Base-by-base conservation (phyloP, 2,888 invertebrate genomes). In the Anthophora plumipes region DNA sequence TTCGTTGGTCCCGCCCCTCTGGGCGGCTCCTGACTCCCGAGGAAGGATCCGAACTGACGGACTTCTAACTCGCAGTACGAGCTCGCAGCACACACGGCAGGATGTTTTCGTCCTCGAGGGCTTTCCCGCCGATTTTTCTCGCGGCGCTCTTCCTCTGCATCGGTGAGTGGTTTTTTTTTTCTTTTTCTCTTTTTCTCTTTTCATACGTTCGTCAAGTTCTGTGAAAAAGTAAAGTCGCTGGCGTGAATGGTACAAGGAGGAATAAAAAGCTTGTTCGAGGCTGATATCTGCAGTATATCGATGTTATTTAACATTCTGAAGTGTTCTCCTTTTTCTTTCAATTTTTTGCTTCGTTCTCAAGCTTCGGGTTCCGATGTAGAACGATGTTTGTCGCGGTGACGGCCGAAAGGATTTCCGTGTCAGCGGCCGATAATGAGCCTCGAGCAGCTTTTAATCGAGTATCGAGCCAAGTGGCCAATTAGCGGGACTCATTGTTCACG, bases 101-200 rank as follows among this genome's bases (percentile, higher is more conserved):
- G 67, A 90, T 90, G 89, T 74, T 86, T 84, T 89, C 89, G 79
- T 80, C 85, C 80, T 85, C 90, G 76, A 91, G 86, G 74, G 76
- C 87, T 78, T 88, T 87, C 83, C 87, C 89, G 82, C 90, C 89
- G 85, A 85, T 89, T 84, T 68, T 90, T 70, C 84, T 87, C 71
- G 88, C 82, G 63, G 78, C 72, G 71, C 83, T 91, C 69, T 74
- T 91, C 77, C 76, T 89, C 82, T 91, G 89, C 83, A 83, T 90
- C 84, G 91, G 91, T 91, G 87, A 91, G 91, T 90, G 66, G n/a
- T n/a, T n/a, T 8, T 31, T n/a, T 31, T 39, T n/a, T 25, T 31
- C 2, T 17, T 22, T 1, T n/a, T n/a, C 7, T 11, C n/a, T 31
- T n/a, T 31, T 39, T n/a, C 20, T 31, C 2, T 17, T 22, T 1